Evolutionary conservation across 2,113 vertebrate genomes (phyloP).

Genomic region (Tragelaphus buxtoni): DNA sequence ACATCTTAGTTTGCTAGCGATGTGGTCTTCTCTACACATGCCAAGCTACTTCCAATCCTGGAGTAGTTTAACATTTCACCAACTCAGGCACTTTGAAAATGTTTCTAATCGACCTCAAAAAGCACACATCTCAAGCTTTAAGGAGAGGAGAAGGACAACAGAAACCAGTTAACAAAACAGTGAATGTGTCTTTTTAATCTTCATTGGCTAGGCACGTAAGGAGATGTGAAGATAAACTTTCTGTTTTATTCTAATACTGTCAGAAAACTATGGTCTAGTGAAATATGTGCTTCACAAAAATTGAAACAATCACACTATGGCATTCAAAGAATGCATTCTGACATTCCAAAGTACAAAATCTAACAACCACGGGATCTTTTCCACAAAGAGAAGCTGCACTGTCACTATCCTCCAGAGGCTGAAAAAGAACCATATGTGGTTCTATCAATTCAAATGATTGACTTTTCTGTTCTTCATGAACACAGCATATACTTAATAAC

Average conservation of each 20-base stretch:
- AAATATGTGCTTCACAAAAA: conserved; percentile 5
- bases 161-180: background rate
- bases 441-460: background rate
- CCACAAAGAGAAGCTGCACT: background rate
- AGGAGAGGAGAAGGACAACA: background rate
- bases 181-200: background rate
- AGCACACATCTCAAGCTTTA: background rate
- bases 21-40: background rate
- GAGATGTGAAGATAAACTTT: background rate
- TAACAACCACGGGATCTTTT: background rate
- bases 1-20: background rate
- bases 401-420: background rate
- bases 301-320: background rate
- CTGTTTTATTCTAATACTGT: background rate
- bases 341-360: background rate
- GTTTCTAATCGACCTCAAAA: background rate
- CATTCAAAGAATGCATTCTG: background rate
- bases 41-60: background rate
- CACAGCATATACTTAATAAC: background rate
- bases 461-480: background rate
- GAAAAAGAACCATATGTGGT: background rate
- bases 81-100: conserved; percentile 15
- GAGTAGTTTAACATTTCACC: background rate
- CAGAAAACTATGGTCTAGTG: background rate
- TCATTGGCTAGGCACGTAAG: background rate